A percentile compares a stretch with the other conserved stretches of the same genome.
phyloP scores from a whole-genome alignment of 2,113 vertebrate species.

The Tachysurus fulvidraco region DNA sequence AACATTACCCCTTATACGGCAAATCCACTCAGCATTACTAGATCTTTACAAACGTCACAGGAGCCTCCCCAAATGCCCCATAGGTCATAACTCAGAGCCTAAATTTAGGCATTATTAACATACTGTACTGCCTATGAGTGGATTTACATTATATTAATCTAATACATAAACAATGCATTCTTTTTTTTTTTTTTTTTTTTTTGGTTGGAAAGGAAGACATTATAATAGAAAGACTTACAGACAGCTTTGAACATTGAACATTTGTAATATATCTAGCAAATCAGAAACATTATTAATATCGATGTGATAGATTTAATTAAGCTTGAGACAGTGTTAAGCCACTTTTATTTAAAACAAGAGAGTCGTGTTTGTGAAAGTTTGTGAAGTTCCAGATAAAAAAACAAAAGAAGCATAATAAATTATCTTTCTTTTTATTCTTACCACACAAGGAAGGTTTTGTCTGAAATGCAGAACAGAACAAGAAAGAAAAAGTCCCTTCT shows the following conservation, averaged over 20 bases:
- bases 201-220: background rate
- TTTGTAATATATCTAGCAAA: background rate
- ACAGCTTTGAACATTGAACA: background rate
- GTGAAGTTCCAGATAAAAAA: background rate
- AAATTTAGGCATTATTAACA: constrained; percentile 79
- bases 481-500: constrained; percentile 37
- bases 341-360: background rate
- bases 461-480: constrained; percentile 36
- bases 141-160: constrained; percentile 45
- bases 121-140: constrained; percentile 53
- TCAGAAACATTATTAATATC: background rate
- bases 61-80: constrained; percentile 72
- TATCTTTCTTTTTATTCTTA: constrained; percentile 4
- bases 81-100: constrained; percentile 73
- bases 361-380: background rate
- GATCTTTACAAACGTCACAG: constrained; percentile 75
- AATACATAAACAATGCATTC: background rate
- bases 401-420: background rate
- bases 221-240: background rate
- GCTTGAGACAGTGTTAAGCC: background rate
- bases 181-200: background rate
- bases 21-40: constrained; percentile 76
- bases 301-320: background rate
- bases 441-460: constrained; percentile 2
- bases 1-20: constrained; percentile 76